A percentile compares a stretch with the other conserved stretches of the same genome.
Evolutionary conservation across 2,888 invertebrate genomes (phyloP).

Genomic region (Phragmatobia fuliginosa): DNA sequence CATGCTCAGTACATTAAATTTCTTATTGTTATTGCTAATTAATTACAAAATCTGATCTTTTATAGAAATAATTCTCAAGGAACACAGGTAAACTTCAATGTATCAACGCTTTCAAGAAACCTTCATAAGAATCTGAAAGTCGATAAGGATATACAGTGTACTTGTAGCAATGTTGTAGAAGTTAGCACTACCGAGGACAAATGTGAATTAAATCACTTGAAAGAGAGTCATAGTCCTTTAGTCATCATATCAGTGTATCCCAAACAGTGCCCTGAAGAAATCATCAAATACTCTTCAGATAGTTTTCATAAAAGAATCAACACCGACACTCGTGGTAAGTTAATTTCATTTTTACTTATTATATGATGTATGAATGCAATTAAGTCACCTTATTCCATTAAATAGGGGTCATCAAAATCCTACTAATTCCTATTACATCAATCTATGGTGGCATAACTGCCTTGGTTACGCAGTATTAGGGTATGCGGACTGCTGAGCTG

Average conservation of each 20-base stretch:
- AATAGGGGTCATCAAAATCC: too few species aligned
- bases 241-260: slow-evolving; percentile 80
- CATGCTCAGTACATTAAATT: too few species aligned
- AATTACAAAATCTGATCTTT: neutral
- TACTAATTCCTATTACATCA: too few species aligned
- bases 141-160: slow-evolving; percentile 62
- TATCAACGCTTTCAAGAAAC: slow-evolving; percentile 31
- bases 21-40: too few species aligned
- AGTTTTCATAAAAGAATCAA: neutral
- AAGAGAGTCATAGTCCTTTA: slow-evolving; percentile 61
- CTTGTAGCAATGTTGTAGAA: slow-evolving; percentile 44
- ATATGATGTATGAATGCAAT: neutral
- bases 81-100: slow-evolving; percentile 69
- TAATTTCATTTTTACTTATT: neutral
- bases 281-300: slow-evolving; percentile 7
- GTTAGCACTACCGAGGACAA: slow-evolving; percentile 35
- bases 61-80: slow-evolving; percentile 59
- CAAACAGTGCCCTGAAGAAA: slow-evolving; percentile 55
- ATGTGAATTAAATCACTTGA: slow-evolving; percentile 21
- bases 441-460: too few species aligned
- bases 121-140: slow-evolving; percentile 26
- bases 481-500: too few species aligned
- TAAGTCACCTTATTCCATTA: too few species aligned
- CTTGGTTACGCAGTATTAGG: too few species aligned
- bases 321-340: neutral